A percentile compares a stretch with the other conserved stretches of the same genome.
Conservation (phyloP, 2,888 invertebrate genomes). For the Synergus umbraculus region DNA sequence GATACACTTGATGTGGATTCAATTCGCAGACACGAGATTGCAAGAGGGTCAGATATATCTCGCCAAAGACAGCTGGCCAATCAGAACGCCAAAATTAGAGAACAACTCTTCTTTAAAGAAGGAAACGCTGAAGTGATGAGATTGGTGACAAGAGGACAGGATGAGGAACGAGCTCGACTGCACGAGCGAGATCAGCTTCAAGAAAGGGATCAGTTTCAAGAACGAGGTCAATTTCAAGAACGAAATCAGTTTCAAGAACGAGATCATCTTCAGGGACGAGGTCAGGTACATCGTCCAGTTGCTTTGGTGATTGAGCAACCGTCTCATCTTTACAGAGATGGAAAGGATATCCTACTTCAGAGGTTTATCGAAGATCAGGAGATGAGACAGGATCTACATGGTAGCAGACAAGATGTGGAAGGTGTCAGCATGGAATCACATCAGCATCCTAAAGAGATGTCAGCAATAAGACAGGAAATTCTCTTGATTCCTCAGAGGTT, state of each 20-base stretch:
- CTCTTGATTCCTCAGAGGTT: constrained; percentile 57
- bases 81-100: constrained; percentile 78
- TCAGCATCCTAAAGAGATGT: constrained; percentile 59
- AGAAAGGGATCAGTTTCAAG: constrained; percentile 77
- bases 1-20: constrained; percentile 85
- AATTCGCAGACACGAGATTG: constrained; percentile 86
- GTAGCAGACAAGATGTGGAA: constrained; percentile 63
- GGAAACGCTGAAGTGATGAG: constrained; percentile 91
- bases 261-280: constrained; percentile 61
- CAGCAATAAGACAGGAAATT: constrained; percentile 69
- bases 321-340: constrained; percentile 79
- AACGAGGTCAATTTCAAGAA: constrained; percentile 22
- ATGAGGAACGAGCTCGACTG: constrained; percentile 80
- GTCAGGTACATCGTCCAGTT: constrained; percentile 79
- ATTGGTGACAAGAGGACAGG: constrained; percentile 86
- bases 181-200: constrained; percentile 23
- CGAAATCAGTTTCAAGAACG: constrained; percentile 77
- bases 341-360: constrained; percentile 90
- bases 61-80: constrained; percentile 66
- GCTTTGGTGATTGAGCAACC: constrained; percentile 79
- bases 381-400: constrained; percentile 58
- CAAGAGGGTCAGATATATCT: constrained; percentile 84
- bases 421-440: constrained; percentile 69
- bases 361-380: constrained; percentile 89
- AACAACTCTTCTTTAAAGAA: constrained; percentile 89